Percentiles rank a stretch among this genome's conserved stretches.
These are phyloP conservation scores for Euphysa ruthae DNA, from an alignment of 30 jellyfish, hydroid and myxozoan genomes.

Conservation along the genomic window DNA sequence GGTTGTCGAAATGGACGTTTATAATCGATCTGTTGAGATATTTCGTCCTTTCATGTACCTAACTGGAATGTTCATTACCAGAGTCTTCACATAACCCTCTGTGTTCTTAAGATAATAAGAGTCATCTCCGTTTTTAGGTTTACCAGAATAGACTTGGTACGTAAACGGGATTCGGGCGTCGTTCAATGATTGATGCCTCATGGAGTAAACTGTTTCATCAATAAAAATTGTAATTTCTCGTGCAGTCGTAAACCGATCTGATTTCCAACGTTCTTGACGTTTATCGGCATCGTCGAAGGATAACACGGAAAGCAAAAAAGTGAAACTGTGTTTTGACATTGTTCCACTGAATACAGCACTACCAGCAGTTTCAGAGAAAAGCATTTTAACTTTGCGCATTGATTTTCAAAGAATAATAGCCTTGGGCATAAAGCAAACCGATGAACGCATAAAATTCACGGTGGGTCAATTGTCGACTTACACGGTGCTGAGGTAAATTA, in stretches of 20 bases:
- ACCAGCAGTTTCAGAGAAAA: constrained; percentile 8
- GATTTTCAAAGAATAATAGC: constrained; percentile 19
- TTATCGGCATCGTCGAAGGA: constrained; percentile 13
- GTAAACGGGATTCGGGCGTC: constrained; percentile 28
- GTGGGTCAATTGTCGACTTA: too few species aligned
- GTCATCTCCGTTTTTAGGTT: constrained; percentile 25
- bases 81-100: constrained; percentile 10
- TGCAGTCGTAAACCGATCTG: constrained; percentile 22
- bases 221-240: background rate
- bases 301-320: background rate
- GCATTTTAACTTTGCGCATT: background rate
- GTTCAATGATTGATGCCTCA: constrained; percentile 41
- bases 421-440: too few species aligned
- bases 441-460: too few species aligned
- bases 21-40: constrained; percentile 29
- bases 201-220: constrained; percentile 22
- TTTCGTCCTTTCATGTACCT: background rate
- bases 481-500: background rate
- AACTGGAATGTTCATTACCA: constrained; percentile 3
- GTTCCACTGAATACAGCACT: background rate
- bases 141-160: constrained; percentile 21
- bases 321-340: background rate
- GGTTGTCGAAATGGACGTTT: constrained; percentile 9
- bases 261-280: constrained; percentile 5
- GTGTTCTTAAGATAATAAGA: constrained; percentile 21